A percentile compares a stretch with the other conserved stretches of the same genome.
These are phyloP conservation scores for Acanthopleura granulata DNA, from an alignment of 2,888 invertebrate genomes.

Conservation along the genomic window DNA sequence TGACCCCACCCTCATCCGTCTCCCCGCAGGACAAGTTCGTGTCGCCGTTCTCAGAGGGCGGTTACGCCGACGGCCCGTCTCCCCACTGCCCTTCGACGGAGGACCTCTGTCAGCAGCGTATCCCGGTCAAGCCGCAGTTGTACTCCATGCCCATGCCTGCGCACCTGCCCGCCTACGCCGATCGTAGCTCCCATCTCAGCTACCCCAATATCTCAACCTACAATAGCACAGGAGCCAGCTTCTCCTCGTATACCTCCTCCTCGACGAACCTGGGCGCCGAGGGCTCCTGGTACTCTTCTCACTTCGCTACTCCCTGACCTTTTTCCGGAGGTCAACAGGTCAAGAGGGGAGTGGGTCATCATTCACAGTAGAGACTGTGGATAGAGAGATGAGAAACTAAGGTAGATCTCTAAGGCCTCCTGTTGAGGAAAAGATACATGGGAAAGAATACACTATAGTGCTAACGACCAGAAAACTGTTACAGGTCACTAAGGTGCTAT, in stretches of 20 bases:
- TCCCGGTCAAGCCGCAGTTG: slow-evolving; percentile 20
- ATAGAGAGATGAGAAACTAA: too few relatives aligned
- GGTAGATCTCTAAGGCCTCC: too few relatives aligned
- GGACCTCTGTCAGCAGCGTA: neutral
- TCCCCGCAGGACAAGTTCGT: slow-evolving; percentile 86
- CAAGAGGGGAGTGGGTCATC: too few relatives aligned
- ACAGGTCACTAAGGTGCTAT: too few relatives aligned
- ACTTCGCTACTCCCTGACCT: slow-evolving; percentile 3
- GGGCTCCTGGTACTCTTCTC: neutral
- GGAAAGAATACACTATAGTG: too few relatives aligned
- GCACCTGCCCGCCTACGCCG: slow-evolving; percentile 14
- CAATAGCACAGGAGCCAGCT: neutral
- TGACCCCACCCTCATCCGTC: slow-evolving; percentile 97
- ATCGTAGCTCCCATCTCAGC: neutral
- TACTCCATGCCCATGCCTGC: slow-evolving; percentile 22
- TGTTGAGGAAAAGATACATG: too few relatives aligned
- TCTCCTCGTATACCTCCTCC: neutral
- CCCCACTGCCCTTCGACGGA: neutral
- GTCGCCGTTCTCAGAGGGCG: slow-evolving; percentile 33
- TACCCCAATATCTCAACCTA: neutral
- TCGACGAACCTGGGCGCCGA: neutral
- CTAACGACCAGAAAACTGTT: too few relatives aligned
- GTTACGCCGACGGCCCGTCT: slow-evolving; percentile 13
- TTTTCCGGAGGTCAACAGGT: too few relatives aligned
- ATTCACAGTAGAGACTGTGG: too few relatives aligned